Conservation (phyloP, 1,140 invertebrate genomes). For the Phenacoccus solenopsis region DNA sequence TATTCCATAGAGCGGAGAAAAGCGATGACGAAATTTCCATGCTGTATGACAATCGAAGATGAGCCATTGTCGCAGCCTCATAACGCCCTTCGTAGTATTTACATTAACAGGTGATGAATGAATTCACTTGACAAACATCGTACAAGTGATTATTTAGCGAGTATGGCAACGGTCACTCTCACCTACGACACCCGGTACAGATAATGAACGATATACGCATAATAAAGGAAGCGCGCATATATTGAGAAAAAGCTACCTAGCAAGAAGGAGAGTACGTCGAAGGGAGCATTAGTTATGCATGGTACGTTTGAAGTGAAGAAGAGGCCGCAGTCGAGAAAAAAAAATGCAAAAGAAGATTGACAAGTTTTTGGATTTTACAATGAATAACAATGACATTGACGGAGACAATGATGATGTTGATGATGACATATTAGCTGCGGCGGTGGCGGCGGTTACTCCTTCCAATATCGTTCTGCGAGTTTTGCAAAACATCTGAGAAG, state of each 20-base stretch:
- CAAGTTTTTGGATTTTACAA: neutral
- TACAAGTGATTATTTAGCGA: slow-evolving; percentile 2
- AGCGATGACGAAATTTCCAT: neutral
- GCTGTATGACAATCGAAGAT: neutral
- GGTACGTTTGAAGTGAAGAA: neutral
- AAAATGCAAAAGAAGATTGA: neutral
- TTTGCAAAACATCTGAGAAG: neutral
- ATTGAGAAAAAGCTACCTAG: neutral
- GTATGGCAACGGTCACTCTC: neutral
- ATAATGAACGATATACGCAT: neutral
- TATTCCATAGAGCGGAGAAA: too few relatives aligned
- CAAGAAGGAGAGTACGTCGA: neutral
- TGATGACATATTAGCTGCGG: neutral
- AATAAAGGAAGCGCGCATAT: neutral
- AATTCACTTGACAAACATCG: neutral
- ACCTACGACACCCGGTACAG: too few relatives aligned
- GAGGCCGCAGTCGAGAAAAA: neutral
- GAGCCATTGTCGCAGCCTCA: neutral
- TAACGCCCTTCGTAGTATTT: neutral
- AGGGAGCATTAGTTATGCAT: neutral
- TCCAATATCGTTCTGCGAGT: neutral
- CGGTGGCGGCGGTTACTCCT: neutral
- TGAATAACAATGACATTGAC: neutral
- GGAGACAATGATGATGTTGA: neutral
- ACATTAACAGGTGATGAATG: neutral